Evolutionary conservation across 2,888 invertebrate genomes (phyloP).

Genomic region (Sceliomorpha sp.): DNA sequence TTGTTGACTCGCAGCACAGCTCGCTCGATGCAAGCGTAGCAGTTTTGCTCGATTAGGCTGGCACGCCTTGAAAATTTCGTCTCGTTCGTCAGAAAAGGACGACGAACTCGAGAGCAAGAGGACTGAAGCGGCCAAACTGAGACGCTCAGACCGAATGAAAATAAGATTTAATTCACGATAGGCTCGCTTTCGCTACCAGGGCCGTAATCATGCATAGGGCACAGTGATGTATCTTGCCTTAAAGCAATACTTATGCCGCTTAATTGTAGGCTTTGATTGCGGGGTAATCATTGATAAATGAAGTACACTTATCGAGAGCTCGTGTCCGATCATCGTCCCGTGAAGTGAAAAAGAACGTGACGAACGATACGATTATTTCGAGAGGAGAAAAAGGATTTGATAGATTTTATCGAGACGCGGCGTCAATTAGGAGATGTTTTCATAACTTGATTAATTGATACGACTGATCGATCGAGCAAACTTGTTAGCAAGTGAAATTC

Average conservation of each 20-base stretch:
- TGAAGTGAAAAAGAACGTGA: slow-evolving; percentile 21
- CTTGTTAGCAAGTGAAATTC: no score
- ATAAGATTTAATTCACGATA: slow-evolving; percentile 29
- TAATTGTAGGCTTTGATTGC: slow-evolving; percentile 21
- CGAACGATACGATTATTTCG: no score
- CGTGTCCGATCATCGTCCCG: slow-evolving; percentile 19
- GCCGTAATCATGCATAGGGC: slow-evolving; percentile 23
- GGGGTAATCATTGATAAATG: slow-evolving; percentile 8
- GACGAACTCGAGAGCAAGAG: slow-evolving; percentile 2
- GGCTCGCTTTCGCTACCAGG: slow-evolving; percentile 21
- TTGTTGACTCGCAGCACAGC: no score
- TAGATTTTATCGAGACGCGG: no score
- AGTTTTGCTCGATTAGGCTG: no score
- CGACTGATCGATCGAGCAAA: no score
- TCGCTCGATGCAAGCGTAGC: no score
- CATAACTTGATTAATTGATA: no score
- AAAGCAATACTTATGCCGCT: slow-evolving; percentile 16
- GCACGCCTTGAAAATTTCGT: slow-evolving; percentile 4
- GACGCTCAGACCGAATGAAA: slow-evolving; percentile 12
- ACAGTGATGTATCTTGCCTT: slow-evolving; percentile 23
- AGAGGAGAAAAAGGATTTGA: no score
- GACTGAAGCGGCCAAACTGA: slow-evolving; percentile 8
- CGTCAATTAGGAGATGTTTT: no score
- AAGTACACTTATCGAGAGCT: slow-evolving; percentile 26
- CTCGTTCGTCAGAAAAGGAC: neutral